Evolutionary conservation across 2,113 vertebrate genomes (phyloP).

Genomic region (Zeus faber): DNA sequence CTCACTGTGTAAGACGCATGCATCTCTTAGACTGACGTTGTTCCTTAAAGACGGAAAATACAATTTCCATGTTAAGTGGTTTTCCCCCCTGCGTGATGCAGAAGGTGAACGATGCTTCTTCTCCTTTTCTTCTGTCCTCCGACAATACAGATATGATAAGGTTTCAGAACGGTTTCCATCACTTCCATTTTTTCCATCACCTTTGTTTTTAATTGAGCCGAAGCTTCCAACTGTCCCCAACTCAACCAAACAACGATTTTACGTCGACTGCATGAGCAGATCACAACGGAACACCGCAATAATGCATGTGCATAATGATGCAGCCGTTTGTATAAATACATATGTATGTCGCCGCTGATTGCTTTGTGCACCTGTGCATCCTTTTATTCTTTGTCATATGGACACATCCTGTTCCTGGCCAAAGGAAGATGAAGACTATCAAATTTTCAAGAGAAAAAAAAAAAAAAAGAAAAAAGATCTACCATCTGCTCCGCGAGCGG

Average conservation of each 20-base stretch:
- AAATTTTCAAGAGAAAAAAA: slow-evolving; percentile 25
- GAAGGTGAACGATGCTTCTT: slow-evolving; percentile 31
- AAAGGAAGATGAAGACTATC: slow-evolving; percentile 34
- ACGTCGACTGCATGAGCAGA: slow-evolving; percentile 38
- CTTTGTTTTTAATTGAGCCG: slow-evolving; percentile 27
- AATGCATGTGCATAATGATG: slow-evolving; percentile 27
- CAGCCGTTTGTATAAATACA: slow-evolving; percentile 48
- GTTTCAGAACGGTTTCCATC: slow-evolving; percentile 21
- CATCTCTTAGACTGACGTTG: slow-evolving; percentile 32
- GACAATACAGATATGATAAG: slow-evolving; percentile 49
- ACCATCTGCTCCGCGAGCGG: slow-evolving; percentile 46
- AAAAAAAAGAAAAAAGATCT: no score
- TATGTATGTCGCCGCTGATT: slow-evolving; percentile 56
- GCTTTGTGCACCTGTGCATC: slow-evolving; percentile 35
- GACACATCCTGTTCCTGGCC: slow-evolving; percentile 24
- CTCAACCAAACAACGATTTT: slow-evolving; percentile 33
- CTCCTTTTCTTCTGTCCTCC: slow-evolving; percentile 4
- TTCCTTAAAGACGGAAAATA: slow-evolving; percentile 47
- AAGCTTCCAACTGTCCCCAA: slow-evolving; percentile 38
- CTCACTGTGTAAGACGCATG: no score
- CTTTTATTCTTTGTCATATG: slow-evolving; percentile 55
- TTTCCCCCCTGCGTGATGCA: slow-evolving; percentile 38
- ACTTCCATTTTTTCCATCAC: slow-evolving; percentile 33
- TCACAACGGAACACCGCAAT: slow-evolving; percentile 43
- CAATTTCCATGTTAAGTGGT: slow-evolving; percentile 70